Evolutionary conservation across 2,113 vertebrate species (phyloP), one percentile per base, ranked within the genome.

Genomic region (Turnix velox): DNA sequence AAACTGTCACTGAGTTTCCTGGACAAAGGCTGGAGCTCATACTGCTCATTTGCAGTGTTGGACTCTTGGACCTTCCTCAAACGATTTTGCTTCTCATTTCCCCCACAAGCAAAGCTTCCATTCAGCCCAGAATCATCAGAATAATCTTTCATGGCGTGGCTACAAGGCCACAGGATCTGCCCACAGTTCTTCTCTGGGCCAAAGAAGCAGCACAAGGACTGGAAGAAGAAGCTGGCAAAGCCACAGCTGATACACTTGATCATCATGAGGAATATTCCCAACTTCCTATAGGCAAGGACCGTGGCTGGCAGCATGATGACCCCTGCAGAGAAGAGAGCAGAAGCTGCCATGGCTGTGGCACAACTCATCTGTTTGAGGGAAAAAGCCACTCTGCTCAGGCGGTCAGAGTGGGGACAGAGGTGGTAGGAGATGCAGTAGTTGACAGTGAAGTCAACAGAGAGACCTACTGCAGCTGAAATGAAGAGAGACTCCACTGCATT

Each of bases 141-240:
- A 5, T 97, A 96, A 7, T 98, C 98, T 94, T 97, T 98, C 5
- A 97, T 94, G 83, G 96, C 92, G 59, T 98, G 98, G 82, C 97
- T 97, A 92, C 98, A 99, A 2, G 98, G 98, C 97, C 98, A 97
- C 9, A 97, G 96, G 89, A 99, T 98, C 94, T 97, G 98, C n/a
- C 99, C 98, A 12, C 99, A 99, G 82, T 99, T 99, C 96, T 98
- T 99, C 94, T 99, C 98, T 2, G 99, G 99, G 61, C 99, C 99
- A 1, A 99, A 99, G 95, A 99, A 99, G 83, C 99, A 99, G 96
- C 99, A 99, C 19, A 99, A 97, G 0, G 99, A 99, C 93, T 99
- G 99, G 90, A 99, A 99, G 96, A 99, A 99, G 97, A 99, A 99
- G 59, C 98, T 99, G 68, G 99, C 98, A 80, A 99, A 99, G 76